Base-by-base conservation (phyloP, 1,140 invertebrate genomes). In the Bursaphelenchus mucronatus region DNA sequence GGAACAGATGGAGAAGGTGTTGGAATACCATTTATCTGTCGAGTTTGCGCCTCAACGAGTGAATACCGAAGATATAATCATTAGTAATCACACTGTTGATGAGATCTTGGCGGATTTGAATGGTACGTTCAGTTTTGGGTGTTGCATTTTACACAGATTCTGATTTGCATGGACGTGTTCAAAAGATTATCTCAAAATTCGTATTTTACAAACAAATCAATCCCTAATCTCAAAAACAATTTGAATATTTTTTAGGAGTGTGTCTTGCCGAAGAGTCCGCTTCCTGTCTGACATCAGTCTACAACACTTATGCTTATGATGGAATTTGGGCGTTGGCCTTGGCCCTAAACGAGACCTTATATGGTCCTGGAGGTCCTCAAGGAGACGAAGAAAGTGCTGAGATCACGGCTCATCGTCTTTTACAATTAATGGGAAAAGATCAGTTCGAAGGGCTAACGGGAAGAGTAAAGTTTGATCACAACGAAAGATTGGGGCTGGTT, bases 401-500 rank as follows among this genome's bases (percentile, higher is more conserved):
- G 46, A 71, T 21, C 17, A 46, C 63, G 9, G 66, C 66, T 19
- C 17, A 39, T 1, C 67, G 69, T 6, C 56, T 70, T n/a, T 46
- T 70, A 11, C 30, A 39, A 11, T 59, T 40, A 5, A 59, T 59
- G 57, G 57, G 57, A 5, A 39, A 43, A 3, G 45, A 39, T 30
- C 10, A 53, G 9, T 79, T 79, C 53, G 68, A 79, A 52, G 78
- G 78, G 10, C 47, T 79, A 9, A 79, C 78, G 49, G 94, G 94
- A 43, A 90, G 89, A 8, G 92, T 98, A 0, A 86, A 90, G 21
- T 97, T 98, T 83, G 90, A 90, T 70, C 90, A 94, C 76, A 96
- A 96, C 80, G 93, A 96, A 81, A 86, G 94, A 19, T 90, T 94
- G 78, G 94, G 94, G 0, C 89, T 90, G 64, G 93, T 97, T 53